Evolutionary conservation across 2,797 vertebrate genomes (phyloP).

Genomic region (Gymnothorax reevesii): DNA sequence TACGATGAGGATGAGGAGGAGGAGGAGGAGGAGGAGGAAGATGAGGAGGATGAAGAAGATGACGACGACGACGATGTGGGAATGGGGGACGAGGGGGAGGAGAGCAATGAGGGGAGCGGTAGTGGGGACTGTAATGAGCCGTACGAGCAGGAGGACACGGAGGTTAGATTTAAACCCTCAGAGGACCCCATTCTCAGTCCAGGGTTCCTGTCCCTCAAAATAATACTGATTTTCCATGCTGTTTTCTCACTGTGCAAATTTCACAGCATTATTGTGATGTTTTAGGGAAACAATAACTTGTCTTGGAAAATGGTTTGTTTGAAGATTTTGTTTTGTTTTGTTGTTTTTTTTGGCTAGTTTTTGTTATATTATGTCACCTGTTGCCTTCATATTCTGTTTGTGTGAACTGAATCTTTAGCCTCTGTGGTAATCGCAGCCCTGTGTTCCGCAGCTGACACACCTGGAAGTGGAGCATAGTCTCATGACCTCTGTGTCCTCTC

Average conservation of each 20-base stretch:
- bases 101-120: constrained; percentile 88
- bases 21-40: constrained; percentile 83
- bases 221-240: neutral
- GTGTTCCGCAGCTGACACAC: no score
- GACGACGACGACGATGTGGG: constrained; percentile 90
- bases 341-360: no score
- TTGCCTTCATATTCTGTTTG: no score
- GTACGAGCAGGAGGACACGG: constrained; percentile 88
- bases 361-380: no score
- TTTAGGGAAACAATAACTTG: no score
- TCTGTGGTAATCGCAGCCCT: no score
- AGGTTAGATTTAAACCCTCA: constrained; percentile 67
- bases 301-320: no score
- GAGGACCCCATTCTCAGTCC: neutral
- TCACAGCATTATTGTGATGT: neutral
- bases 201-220: no score
- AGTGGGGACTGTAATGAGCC: constrained; percentile 90
- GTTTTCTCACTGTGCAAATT: neutral
- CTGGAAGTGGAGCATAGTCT: neutral
- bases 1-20: constrained; percentile 83
- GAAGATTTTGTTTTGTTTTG: no score
- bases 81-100: constrained; percentile 91
- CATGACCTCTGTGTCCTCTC: neutral
- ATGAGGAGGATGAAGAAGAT: constrained; percentile 87
- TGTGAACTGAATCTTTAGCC: constrained; percentile 37